Conservation (phyloP, 2,797 vertebrate genomes). For the Hylomyscus alleni region DNA sequence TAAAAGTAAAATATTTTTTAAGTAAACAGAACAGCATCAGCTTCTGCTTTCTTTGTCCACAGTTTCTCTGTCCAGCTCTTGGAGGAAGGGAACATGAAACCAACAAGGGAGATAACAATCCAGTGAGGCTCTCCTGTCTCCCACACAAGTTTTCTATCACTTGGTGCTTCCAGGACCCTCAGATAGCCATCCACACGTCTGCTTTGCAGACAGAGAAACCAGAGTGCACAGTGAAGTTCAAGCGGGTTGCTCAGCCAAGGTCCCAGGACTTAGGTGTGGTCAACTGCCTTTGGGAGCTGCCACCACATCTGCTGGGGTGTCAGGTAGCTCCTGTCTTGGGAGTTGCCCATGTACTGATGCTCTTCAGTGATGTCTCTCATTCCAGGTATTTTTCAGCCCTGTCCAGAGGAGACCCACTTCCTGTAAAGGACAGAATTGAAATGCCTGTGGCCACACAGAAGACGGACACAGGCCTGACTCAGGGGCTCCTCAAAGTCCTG, state of each 20-base stretch:
- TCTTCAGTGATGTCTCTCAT: slow-evolving; percentile 20
- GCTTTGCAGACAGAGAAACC: not conserved
- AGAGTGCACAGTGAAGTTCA: not conserved
- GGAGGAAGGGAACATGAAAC: not conserved
- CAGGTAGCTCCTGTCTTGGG: rapidly evolving
- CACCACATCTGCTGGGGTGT: rapidly evolving
- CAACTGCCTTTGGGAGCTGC: not conserved
- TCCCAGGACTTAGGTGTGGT: not conserved
- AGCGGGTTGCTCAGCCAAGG: not conserved
- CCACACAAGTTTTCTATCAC: not conserved
- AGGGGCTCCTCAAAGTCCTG: slow-evolving; percentile 93
- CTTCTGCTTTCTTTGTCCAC: not conserved
- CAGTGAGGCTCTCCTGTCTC: not conserved
- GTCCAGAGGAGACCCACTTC: slow-evolving; percentile 92
- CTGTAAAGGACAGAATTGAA: slow-evolving; percentile 94
- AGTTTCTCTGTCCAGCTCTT: too few relatives aligned
- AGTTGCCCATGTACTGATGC: rapidly evolving
- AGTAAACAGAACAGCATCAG: too few relatives aligned
- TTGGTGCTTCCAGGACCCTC: not conserved
- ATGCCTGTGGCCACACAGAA: slow-evolving; percentile 89
- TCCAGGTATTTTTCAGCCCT: slow-evolving; percentile 94
- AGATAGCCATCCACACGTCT: not conserved
- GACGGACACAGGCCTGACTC: slow-evolving; percentile 91
- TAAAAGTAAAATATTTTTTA: not conserved
- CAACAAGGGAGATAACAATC: not conserved